Percentiles rank a stretch among this genome's conserved stretches.
Conservation (phyloP, 2,113 vertebrate genomes). For the Poeciliopsis occidentalis region DNA sequence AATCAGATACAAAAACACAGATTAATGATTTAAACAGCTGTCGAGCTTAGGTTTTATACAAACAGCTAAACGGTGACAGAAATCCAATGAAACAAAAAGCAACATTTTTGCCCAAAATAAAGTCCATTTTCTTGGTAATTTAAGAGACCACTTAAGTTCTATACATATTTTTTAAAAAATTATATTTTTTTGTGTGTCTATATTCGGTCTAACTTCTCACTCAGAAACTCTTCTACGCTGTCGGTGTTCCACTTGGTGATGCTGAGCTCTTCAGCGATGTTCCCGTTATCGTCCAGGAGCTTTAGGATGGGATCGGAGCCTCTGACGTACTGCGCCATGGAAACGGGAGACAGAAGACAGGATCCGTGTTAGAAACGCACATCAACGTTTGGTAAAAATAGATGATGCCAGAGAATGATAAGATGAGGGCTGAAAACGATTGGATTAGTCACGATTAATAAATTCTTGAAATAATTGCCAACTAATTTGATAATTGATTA, state of each 20-base stretch:
- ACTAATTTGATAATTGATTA: too few relatives aligned
- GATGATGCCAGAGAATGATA: too few relatives aligned
- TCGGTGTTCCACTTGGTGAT: conserved; percentile 99
- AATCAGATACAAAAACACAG: conserved; percentile 49
- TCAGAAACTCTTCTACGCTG: conserved; percentile 97
- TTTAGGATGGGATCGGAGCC: conserved; percentile 98
- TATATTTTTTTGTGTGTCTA: conserved; percentile 70
- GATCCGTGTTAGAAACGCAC: background rate
- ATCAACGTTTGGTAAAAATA: background rate
- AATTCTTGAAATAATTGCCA: too few relatives aligned
- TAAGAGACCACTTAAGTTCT: conserved; percentile 17
- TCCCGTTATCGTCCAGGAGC: conserved; percentile 97
- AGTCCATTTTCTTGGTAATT: background rate
- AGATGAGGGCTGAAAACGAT: too few relatives aligned
- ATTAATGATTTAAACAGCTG: conserved; percentile 23
- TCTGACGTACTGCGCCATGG: conserved; percentile 88
- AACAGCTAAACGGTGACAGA: conserved; percentile 37
- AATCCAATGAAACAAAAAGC: conserved; percentile 13
- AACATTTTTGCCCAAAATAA: background rate
- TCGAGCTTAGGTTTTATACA: conserved; percentile 43
- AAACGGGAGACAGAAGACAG: background rate
- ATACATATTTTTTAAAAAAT: background rate
- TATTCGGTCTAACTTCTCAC: conserved; percentile 93
- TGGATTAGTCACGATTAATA: too few relatives aligned
- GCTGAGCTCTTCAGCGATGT: conserved; percentile 98